Base-by-base conservation (phyloP, 2,888 invertebrate species). In the Oligia fasciuncula region DNA sequence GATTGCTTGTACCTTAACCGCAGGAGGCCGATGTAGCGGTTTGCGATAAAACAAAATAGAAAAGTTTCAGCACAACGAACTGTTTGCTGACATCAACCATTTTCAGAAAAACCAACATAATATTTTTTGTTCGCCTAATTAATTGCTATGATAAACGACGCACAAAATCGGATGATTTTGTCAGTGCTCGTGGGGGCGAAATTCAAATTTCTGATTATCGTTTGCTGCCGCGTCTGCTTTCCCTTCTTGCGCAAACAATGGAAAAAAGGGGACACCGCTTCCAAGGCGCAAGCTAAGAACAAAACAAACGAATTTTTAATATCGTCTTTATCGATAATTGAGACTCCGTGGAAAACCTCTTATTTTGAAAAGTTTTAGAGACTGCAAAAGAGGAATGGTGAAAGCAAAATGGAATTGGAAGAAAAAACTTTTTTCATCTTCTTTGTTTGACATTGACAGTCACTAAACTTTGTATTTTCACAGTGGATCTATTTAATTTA, bases 241-340 rank as follows among this genome's bases (percentile, higher is more conserved):
- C 94, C 94, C 95, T 94, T 93, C 94, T 93, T 93, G 92, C 90
- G 95, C 96, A 97, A 96, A 97, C 97, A 96, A 96, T 96, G 93
- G 95, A 93, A 95, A 95, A 93, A 95, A 94, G 94, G 95, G 96
- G 96, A 94, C 94, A 94, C 94, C 94, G 94, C 93, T 94, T 94
- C 93, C 93, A 93, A 93, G 92, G 95, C 95, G 94, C 93, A 93
- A 93, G 93, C 95, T 93, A 95, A 95, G 96, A 96, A 96, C 96
- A 97, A 97, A 96, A 97, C 96, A 96, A 97, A 96, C 97, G 96
- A 96, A 96, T 96, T 97, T 97, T 96, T 97, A 96, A 97, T 97
- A 96, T 96, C 96, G 96, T 94, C 96, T 96, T 96, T 95, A 96
- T 96, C 96, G 96, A 97, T 96, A 96, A 97, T 96, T 97, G 97